A percentile compares a stretch with the other conserved stretches of the same genome.
phyloP scores from a whole-genome alignment of 2,888 invertebrate genomes.

The Acanthosepion lycidas region DNA sequence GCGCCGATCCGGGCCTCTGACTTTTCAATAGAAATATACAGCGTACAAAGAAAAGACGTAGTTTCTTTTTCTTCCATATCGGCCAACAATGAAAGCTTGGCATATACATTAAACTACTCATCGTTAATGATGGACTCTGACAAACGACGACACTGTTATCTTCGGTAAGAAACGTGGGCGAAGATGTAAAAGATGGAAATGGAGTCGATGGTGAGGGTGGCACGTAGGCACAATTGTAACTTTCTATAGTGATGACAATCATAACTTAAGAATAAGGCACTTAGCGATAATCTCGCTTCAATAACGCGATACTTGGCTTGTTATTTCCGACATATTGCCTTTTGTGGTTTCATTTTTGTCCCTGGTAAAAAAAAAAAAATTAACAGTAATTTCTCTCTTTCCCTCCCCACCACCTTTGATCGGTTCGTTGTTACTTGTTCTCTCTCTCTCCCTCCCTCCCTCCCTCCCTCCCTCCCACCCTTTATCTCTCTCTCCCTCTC shows the following conservation, averaged over 20 bases:
- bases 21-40: too few species aligned
- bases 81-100: too few species aligned
- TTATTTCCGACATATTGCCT: conserved; percentile 1
- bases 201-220: neutral
- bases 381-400: neutral
- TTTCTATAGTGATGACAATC: neutral
- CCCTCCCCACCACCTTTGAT: too few species aligned
- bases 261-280: neutral
- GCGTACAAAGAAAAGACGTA: too few species aligned
- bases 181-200: neutral
- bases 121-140: neutral
- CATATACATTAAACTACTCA: too few species aligned
- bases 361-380: neutral
- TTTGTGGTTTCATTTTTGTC: neutral
- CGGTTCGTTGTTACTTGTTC: too few species aligned
- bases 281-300: neutral
- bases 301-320: neutral
- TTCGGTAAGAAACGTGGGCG: neutral
- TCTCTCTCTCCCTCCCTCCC: too few species aligned
- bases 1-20: too few species aligned
- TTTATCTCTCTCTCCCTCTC: too few species aligned
- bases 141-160: neutral
- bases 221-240: neutral
- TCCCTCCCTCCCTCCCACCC: too few species aligned
- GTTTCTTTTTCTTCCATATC: too few species aligned